Percentiles rank a stretch among this genome's conserved stretches.
phyloP scores from a whole-genome alignment of 2,797 vertebrate genomes.

The Aeoliscus strigatus region DNA sequence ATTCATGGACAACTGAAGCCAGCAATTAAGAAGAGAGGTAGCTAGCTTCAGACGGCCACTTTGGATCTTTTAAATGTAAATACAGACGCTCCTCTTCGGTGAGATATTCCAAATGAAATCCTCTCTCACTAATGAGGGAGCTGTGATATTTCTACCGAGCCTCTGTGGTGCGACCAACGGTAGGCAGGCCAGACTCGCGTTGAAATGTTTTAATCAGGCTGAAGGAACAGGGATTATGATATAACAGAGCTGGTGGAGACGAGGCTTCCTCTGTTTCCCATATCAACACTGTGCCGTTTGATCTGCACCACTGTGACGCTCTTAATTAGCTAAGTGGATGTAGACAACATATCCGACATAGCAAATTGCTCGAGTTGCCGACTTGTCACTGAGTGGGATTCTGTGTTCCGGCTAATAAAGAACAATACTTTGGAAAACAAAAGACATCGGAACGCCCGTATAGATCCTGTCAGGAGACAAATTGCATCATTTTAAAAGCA shows the following conservation, averaged over 20 bases:
- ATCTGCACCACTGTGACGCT: slow-evolving; percentile 66
- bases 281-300: slow-evolving; percentile 65
- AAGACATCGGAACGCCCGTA: slow-evolving; percentile 38
- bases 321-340: slow-evolving; percentile 70
- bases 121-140: slow-evolving; percentile 77
- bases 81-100: slow-evolving; percentile 67
- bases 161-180: slow-evolving; percentile 49
- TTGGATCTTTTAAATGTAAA: slow-evolving; percentile 83
- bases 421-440: slow-evolving; percentile 51
- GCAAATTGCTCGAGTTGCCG: slow-evolving; percentile 56
- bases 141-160: slow-evolving; percentile 70
- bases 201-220: slow-evolving; percentile 75
- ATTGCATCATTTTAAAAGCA: slow-evolving; percentile 56
- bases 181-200: slow-evolving; percentile 57
- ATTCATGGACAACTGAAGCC: slow-evolving; percentile 77
- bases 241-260: slow-evolving; percentile 67
- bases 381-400: slow-evolving; percentile 55
- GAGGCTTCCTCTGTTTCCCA: slow-evolving; percentile 65
- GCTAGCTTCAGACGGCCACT: slow-evolving; percentile 73
- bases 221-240: slow-evolving; percentile 72
- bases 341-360: slow-evolving; percentile 63
- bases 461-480: slow-evolving; percentile 54
- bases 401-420: slow-evolving; percentile 60
- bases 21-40: slow-evolving; percentile 78
- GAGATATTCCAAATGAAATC: slow-evolving; percentile 75